A percentile compares a stretch with the other conserved stretches of the same genome.
These are phyloP conservation scores for Drosophila willistoni DNA, from an alignment of 1,140 invertebrate species.

Conservation along the genomic window DNA sequence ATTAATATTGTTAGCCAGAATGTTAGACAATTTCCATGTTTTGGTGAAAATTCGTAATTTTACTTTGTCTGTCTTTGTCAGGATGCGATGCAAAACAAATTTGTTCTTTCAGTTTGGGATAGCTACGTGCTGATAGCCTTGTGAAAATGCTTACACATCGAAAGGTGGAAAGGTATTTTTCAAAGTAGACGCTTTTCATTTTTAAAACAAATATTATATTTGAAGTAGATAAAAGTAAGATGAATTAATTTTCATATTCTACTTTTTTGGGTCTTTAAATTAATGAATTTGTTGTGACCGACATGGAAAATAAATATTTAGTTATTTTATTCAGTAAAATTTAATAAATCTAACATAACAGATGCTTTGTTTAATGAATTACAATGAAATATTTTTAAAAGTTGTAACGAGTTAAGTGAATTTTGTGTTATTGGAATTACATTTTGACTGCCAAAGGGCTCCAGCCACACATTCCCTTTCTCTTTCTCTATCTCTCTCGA, in stretches of 20 bases:
- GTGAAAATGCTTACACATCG: too few species aligned
- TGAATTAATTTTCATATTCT: too few species aligned
- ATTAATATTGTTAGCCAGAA: conserved; percentile 16
- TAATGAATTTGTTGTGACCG: too few species aligned
- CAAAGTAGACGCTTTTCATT: too few species aligned
- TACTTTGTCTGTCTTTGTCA: not conserved
- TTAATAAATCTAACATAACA: not conserved
- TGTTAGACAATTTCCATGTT: not conserved
- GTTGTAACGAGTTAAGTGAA: not conserved
- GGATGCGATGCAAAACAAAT: not conserved
- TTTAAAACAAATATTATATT: too few species aligned
- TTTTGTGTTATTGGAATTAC: not conserved
- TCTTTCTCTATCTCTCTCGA: too few species aligned
- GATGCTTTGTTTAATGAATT: not conserved
- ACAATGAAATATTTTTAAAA: not conserved
- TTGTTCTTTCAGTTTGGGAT: not conserved
- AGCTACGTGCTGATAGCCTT: too few species aligned
- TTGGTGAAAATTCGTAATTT: not conserved
- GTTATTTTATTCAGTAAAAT: not conserved
- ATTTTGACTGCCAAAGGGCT: conserved; percentile 7
- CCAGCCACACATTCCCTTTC: not conserved
- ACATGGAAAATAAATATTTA: too few species aligned
- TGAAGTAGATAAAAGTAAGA: too few species aligned
- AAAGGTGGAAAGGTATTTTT: too few species aligned
- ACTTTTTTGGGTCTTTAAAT: too few species aligned